Evolutionary conservation across 1,140 invertebrate species (phyloP).

Genomic region (Meloidogyne hapla): DNA sequence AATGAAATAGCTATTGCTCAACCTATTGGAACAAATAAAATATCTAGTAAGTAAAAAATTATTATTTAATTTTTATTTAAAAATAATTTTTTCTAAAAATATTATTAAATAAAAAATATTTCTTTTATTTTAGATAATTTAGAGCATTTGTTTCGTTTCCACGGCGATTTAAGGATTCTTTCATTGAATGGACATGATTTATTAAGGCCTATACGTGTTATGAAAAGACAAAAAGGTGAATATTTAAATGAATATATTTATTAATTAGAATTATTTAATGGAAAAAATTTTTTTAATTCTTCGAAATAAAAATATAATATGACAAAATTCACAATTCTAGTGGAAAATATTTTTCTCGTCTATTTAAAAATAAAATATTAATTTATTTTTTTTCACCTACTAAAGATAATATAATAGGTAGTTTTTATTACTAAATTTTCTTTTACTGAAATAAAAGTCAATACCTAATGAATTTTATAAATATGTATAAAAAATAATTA

Average conservation of each 20-base stretch:
- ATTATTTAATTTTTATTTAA: neutral
- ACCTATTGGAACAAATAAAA: conserved; percentile 11
- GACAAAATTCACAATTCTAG: no score
- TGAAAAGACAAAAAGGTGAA: conserved; percentile 3
- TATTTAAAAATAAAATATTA: no score
- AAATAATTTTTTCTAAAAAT: neutral
- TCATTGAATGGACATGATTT: conserved; percentile 23
- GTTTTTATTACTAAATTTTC: no score
- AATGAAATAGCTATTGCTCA: conserved; percentile 19
- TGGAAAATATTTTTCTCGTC: no score
- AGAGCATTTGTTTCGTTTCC: conserved; percentile 18
- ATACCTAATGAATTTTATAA: no score
- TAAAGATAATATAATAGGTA: no score
- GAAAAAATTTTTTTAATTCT: no score
- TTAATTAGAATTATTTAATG: neutral
- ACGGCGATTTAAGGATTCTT: conserved; percentile 18
- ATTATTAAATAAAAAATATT: neutral
- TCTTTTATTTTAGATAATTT: neutral
- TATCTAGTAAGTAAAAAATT: neutral
- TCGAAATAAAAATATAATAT: no score
- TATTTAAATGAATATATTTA: neutral
- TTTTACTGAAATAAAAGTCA: no score
- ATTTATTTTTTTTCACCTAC: no score
- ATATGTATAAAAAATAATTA: no score
- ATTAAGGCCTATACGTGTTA: conserved; percentile 8